Conservation (phyloP, 2,113 vertebrate species). For the Ochotona princeps region DNA sequence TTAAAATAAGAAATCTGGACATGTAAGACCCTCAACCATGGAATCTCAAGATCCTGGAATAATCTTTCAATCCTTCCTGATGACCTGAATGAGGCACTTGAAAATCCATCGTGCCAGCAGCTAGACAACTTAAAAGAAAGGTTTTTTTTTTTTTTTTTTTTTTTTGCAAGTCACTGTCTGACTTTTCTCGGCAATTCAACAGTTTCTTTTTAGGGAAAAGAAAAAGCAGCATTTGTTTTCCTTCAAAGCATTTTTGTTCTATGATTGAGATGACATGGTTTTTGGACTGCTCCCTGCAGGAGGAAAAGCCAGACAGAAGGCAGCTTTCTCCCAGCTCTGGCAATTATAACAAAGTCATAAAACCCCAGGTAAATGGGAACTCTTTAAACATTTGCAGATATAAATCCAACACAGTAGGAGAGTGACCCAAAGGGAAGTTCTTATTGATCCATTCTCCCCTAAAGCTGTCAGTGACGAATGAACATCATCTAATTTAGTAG, state of each 20-base stretch:
- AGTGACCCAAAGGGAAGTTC: constrained; percentile 77
- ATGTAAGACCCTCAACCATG: background rate
- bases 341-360: constrained; percentile 82
- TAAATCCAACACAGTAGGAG: constrained; percentile 76
- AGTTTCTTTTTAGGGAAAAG: constrained; percentile 66
- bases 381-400: constrained; percentile 83
- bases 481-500: constrained; percentile 77
- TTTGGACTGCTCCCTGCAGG: constrained; percentile 77
- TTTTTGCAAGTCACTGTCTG: constrained; percentile 77
- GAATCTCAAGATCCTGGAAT: background rate
- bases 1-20: background rate
- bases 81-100: constrained; percentile 33
- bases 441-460: constrained; percentile 74
- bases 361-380: constrained; percentile 80
- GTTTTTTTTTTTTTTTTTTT: background rate
- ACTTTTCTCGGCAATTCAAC: constrained; percentile 78
- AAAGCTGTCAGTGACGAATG: constrained; percentile 79
- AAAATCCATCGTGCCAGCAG: constrained; percentile 49
- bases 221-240: constrained; percentile 72
- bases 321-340: constrained; percentile 73
- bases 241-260: constrained; percentile 79
- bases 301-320: constrained; percentile 77
- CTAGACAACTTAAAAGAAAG: constrained; percentile 60
- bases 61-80: constrained; percentile 31
- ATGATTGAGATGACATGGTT: constrained; percentile 72